Base-by-base conservation (phyloP, 2,797 vertebrate genomes). In the Acanthurus lineatus region DNA sequence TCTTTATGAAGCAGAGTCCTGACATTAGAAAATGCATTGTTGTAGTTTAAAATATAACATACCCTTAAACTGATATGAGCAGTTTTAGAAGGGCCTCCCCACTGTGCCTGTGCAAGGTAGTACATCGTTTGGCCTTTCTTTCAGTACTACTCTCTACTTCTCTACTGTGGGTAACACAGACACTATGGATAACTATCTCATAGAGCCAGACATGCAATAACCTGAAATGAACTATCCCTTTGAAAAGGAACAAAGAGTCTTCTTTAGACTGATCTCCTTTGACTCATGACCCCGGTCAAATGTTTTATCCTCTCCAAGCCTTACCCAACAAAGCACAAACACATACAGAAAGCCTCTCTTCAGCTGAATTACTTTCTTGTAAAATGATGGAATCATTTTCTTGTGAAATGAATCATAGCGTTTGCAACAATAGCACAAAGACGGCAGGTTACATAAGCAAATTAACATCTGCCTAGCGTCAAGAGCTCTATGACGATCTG, bases 381-480 rank as follows among this genome's bases (percentile, higher is more conserved):
- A 35, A 82, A 83, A 76, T 67, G 2, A 67, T 19, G n/a, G 40
- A 89, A 79, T 81, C 12, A 61, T 69, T 71, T 77, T 76, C 44
- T 86, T 72, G 15, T 75, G 32, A 88, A 85, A 83, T 58, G 48
- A 85, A 73, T 84, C 81, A 73, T 17, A 15, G 48, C 22, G 54
- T 77, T 59, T 38, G 66, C 58, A 80, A 80, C 49, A 76, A 82
- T 65, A 62, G 68, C 80, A 68, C 56, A 49, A 17, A 20, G 51
- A 79, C 8, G 22, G 47, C 32, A 32, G 40, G 79, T 89, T 91
- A 89, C 58, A 81, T 88, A 90, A 92, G 78, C 19, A 72, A 79
- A 89, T 82, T 28, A 78, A 59, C 76, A 89, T 90, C 83, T 93
- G 87, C 48, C 82, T 61, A 82, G 60, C 16, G 40, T 90, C 80